Base-by-base conservation (phyloP, 2,888 invertebrate genomes). In the Anoncus sp. region DNA sequence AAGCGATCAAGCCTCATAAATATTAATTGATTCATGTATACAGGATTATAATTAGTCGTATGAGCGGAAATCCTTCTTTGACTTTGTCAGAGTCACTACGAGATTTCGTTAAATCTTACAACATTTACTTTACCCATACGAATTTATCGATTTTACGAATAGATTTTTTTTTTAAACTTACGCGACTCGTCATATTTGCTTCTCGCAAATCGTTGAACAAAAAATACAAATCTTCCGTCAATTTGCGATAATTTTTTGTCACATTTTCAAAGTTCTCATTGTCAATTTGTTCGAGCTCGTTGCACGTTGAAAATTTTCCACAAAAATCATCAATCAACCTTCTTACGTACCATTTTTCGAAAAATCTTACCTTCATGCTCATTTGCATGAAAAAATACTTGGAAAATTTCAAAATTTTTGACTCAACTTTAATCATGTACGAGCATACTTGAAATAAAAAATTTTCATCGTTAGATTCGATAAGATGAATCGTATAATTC, bases 381-480 rank as follows among this genome's bases (percentile, higher is more conserved):
- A 74, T 63, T 49, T 81, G 78, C 49, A 82, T 49, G n/a, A 81
- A 78, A 66, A 83, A 77, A 71, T 79, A 83, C 43, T 73, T 82
- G 7, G 75, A 75, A 51, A 24, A 16, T 12, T 22, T 72, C 14
- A 78, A 43, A 20, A 74, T 31, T n/a, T 71, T 57, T 1, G 74
- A 66, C 51, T 71, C 22, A 22, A 49, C 59, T n/a, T 45, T 71
- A 7, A 73, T 63, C 3, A 81, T 78, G 53, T 73, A 10, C 49
- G 66, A 51, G 45, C 78, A 81, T 1, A 77, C 60, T 35, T 70
- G 62, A 45, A 81, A 83, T 51, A 83, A 78, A 22, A 76, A 77
- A 16, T 31, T 38, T 12, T 78, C 69, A 27, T 83, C 83, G n/a
- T 74, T 51, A 3, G 79, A 71, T 75, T 83, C 83, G 38, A 83